Conservation (phyloP, 2,888 invertebrate species). For the Nomada goodeniana region DNA sequence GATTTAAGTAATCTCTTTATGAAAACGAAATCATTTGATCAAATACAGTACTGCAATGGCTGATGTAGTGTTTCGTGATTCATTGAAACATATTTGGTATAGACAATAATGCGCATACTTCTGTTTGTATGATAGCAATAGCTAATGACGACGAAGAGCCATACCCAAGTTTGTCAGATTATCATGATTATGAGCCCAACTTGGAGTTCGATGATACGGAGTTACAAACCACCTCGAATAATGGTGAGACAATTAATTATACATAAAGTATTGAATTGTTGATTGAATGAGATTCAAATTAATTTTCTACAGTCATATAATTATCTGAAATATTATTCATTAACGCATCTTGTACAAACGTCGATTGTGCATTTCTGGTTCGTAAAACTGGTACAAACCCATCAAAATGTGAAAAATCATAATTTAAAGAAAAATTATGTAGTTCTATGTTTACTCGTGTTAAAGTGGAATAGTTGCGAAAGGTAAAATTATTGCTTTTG, state of each 20-base stretch:
- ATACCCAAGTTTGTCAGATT: conserved; percentile 94
- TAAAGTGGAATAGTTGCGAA: too few species aligned
- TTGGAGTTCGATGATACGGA: conserved; percentile 98
- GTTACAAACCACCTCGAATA: conserved; percentile 88
- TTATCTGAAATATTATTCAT: not conserved
- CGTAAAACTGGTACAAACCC: too few species aligned
- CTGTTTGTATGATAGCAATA: conserved; percentile 70
- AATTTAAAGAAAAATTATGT: too few species aligned
- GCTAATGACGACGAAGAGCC: conserved; percentile 89
- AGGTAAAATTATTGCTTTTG: too few species aligned
- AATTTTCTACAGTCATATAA: not conserved
- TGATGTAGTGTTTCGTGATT: conserved; percentile 31
- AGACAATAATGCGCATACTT: conserved; percentile 48
- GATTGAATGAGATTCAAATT: not conserved
- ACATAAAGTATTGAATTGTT: not conserved
- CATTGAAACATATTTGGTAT: conserved; percentile 49
- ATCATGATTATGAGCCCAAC: conserved; percentile 97
- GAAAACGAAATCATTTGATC: conserved; percentile 20
- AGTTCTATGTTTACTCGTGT: too few species aligned
- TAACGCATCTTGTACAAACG: not conserved
- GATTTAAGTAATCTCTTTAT: conserved; percentile 5
- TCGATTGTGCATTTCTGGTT: too few species aligned
- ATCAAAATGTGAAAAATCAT: too few species aligned
- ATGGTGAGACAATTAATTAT: conserved; percentile 86
- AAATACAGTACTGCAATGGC: conserved; percentile 21